phyloP scores from a whole-genome alignment of 1,140 invertebrate genomes.

The Campodea augens region DNA sequence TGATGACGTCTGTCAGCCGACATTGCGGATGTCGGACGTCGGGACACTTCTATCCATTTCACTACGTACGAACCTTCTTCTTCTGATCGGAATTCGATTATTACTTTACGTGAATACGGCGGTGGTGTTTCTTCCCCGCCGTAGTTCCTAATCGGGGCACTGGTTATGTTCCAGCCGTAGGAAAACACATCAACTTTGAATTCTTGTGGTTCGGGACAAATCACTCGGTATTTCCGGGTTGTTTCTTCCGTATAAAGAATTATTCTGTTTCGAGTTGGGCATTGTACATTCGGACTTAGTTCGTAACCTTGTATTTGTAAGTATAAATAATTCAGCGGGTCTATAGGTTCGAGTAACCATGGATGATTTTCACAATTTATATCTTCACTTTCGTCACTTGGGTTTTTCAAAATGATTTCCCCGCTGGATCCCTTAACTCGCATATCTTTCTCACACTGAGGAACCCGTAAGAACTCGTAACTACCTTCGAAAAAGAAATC shows the following conservation, averaged over 20 bases:
- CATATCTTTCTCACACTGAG: constrained; percentile 9
- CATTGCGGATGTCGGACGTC: constrained; percentile 35
- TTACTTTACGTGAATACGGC: constrained; percentile 34
- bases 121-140: constrained; percentile 13
- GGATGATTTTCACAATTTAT: constrained; percentile 44
- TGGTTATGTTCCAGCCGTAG: constrained; percentile 36
- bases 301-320: constrained; percentile 43
- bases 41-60: constrained; percentile 58
- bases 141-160: neutral
- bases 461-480: constrained; percentile 36
- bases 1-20: constrained; percentile 26
- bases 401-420: constrained; percentile 36
- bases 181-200: constrained; percentile 43
- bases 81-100: constrained; percentile 46
- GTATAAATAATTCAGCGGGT: constrained; percentile 46
- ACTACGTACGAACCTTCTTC: constrained; percentile 48
- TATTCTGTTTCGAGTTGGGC: constrained; percentile 46
- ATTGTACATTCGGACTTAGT: constrained; percentile 22
- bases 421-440: constrained; percentile 38
- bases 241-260: constrained; percentile 47
- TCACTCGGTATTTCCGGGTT: constrained; percentile 34
- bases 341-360: constrained; percentile 54
- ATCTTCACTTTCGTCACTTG: constrained; percentile 25
- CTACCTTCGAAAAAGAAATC: constrained; percentile 61
- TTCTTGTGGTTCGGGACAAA: constrained; percentile 34